Base-by-base conservation (phyloP, 2,113 vertebrate species). In the Micromys minutus region DNA sequence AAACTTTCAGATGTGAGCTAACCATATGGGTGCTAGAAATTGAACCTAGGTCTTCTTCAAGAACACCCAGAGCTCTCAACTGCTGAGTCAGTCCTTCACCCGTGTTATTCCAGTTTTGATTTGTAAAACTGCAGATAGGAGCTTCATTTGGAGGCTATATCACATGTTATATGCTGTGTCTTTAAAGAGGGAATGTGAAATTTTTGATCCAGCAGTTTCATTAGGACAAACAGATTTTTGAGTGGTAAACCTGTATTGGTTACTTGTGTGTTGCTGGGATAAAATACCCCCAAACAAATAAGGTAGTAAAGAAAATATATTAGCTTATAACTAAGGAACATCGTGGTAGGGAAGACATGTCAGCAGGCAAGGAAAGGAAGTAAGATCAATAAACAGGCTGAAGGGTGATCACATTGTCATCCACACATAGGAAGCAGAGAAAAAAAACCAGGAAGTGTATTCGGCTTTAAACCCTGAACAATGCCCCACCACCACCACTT, bases 71-170 rank as follows among this genome's bases (percentile, higher is more conserved):
- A 45, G 57, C 15, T 84, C 15, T 84, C 45, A 61, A 19, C 57
- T 42, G 80, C 80, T 45, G 57, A 84, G 8, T 63, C 57, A 63
- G 42, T 4, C 5, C 81, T 45, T 26, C 8, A 42, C 3, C 4
- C n/a, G 12, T 74, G 22, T 85, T 47, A 83, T 87, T 34, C 74
- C 77, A 24, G n/a, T 31, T 94, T 93, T 84, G 36, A 87, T 52
- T 92, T 94, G 57, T 31, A 84, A 80, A 84, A 61, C 55, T n/a
- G 42, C 47, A 76, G 52, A 19, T 31, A 55, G 45, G 19, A 57
- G 65, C 1, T 45, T 63, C 50, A 22, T 89, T 75, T 84, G 67
- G 89, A 89, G 26, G 3, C 81, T 63, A 31, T 42, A 42, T 79
- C 24, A 31, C 3, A 8, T 71, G 26, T 42, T 85, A 31, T 29